Evolutionary conservation across 2,113 vertebrate species (phyloP), one percentile per base, ranked within the genome.

Genomic region (Anarrhichthys ocellatus): DNA sequence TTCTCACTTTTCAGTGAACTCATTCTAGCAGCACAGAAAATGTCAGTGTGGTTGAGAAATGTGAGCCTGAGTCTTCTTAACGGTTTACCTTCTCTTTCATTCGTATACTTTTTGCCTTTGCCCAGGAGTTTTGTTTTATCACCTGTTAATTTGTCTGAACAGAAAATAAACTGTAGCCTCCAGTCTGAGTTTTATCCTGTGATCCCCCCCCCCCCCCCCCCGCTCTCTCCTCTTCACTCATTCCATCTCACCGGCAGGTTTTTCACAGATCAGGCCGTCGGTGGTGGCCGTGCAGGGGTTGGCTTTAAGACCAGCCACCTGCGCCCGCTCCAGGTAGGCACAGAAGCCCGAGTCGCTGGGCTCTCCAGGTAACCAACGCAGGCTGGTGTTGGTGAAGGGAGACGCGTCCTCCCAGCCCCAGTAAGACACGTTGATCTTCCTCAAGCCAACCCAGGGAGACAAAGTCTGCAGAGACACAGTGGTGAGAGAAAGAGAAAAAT

Each of bases 391-490:
- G 44, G 96, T 96, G 90, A 99, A 98, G 4, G 97, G 96, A 0
- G 97, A 97, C 88, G 96, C 95, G 83, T 99, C 97, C 74, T 99
- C 98, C 97, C 97, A 99, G 88, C 97, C 97, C 98, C 98, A 99
- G 24, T 99, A 99, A 0, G 98, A 99, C 56, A 99, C 95, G 0
- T 99, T 99, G 91, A 99, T 98, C 92, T 99, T 98, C 86, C 97
- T 95, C 85, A 99, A 93, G 20, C 98, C 98, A 9, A 99, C 97
- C 98, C 98, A 99, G 0, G 98, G 98, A 18, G 97, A 97, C 78
- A 99, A 96, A 38, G 89, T 91, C 97, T 99, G 82, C 18, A 64
- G 54, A 18, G 10, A 20, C 24, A 32, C 4, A 44, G 27, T 0
- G 44, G 44, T 48, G 36, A 6, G 27, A 17, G 38, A 22, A 13